A percentile compares a stretch with the other conserved stretches of the same genome.
These are phyloP conservation scores for Luidia sarsii DNA, from an alignment of 53 echinoderm and acorn worm species.

Conservation along the genomic window DNA sequence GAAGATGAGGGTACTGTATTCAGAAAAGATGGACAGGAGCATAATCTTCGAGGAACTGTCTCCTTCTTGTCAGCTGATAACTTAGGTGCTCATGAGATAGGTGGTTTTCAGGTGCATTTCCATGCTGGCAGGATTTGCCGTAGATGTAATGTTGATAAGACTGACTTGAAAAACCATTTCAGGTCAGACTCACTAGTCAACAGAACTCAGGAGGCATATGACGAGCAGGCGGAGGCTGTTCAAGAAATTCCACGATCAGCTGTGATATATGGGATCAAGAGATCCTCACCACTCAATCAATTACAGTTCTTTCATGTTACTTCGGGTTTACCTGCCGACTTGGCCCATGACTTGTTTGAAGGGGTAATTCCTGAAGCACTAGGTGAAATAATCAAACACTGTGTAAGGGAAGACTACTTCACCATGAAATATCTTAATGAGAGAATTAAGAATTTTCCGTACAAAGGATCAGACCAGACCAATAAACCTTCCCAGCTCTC, in stretches of 20 bases:
- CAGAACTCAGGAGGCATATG: not conserved
- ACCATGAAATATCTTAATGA: slow-evolving; percentile 39
- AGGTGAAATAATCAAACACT: slow-evolving; percentile 25
- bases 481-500: slow-evolving; percentile 29
- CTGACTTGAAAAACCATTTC: no score
- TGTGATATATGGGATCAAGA: not conserved
- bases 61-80: no score
- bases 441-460: slow-evolving; percentile 16
- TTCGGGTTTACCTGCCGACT: slow-evolving; percentile 28
- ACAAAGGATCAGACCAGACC: slow-evolving; percentile 31
- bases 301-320: slow-evolving; percentile 52
- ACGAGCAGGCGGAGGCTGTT: not conserved
- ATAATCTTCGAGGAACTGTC: no score
- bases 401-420: slow-evolving; percentile 13
- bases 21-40: no score
- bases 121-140: no score
- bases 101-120: no score
- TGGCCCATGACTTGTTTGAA: slow-evolving; percentile 61
- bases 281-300: not conserved
- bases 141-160: no score
- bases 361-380: slow-evolving; percentile 57
- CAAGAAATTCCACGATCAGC: not conserved
- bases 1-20: no score
- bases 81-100: no score
- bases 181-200: slow-evolving; percentile 1